These are phyloP conservation scores for human DNA, from an alignment of 2,113 vertebrate species.

Conservation along the genomic window DNA sequence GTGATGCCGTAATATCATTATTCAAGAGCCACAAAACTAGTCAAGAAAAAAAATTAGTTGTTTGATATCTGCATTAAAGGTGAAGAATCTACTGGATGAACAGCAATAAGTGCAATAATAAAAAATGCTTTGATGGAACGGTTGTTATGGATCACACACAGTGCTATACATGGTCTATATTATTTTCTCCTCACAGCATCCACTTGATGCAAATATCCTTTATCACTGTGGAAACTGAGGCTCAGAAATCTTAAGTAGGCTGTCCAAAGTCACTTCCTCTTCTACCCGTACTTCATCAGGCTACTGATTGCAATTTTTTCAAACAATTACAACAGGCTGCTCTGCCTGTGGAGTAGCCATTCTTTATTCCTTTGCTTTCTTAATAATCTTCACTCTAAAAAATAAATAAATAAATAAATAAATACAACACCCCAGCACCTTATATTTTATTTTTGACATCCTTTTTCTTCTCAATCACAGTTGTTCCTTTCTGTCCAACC, in stretches of 20 bases:
- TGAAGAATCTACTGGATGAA: neutral
- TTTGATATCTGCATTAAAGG: neutral
- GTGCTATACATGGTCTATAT: rapidly evolving
- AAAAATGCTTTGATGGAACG: neutral
- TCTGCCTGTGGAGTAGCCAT: too few relatives aligned
- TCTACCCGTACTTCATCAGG: neutral
- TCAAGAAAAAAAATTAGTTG: neutral
- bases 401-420: too few relatives aligned
- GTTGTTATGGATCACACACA: neutral
- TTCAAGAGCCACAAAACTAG: neutral
- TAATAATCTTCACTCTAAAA: too few relatives aligned
- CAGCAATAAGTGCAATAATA: neutral
- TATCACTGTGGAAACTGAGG: neutral
- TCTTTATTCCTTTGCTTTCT: too few relatives aligned
- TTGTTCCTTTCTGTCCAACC: neutral
- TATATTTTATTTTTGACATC: neutral
- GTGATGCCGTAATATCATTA: neutral
- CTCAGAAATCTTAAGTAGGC: neutral
- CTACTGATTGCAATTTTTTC: neutral
- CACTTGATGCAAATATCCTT: neutral
- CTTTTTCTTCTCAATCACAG: neutral
- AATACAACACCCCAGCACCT: neutral
- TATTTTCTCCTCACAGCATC: neutral
- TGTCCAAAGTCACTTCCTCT: neutral
- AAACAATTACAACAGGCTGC: neutral